Evolutionary conservation across 1,140 invertebrate species (phyloP), one percentile per base, ranked within the genome.

Genomic region (Caerostris extrusa): DNA sequence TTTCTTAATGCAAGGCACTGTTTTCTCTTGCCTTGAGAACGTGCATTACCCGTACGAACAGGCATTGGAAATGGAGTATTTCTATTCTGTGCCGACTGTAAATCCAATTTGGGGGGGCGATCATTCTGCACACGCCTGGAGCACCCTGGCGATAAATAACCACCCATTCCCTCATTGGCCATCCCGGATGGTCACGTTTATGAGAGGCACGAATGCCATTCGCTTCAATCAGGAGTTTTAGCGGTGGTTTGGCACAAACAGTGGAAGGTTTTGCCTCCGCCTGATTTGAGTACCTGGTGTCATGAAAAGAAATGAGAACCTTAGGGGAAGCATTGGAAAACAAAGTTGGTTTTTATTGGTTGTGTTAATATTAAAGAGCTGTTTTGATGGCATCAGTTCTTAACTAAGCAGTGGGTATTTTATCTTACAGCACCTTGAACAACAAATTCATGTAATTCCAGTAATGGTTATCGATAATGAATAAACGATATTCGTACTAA

Each of bases 131-230:
- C 82, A 56, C 5, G 56, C 82, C 82, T 19, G 5, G 56, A 57
- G 82, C 82, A 83, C 82, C n/a, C 34, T 83, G 56, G 56, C 14
- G 53, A 56, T 83, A 83, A 83, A 83, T 83, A 83, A 83, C 12
- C 56, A 5, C 8, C 82, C 53, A 83, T 83, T 83, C 56, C 34
- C 53, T n/a, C 82, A 83, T 83, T 71, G 19, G 67, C 19, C n/a
- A 71, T 71, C 17, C n/a, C 17, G 67, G 67, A 71, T 67, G 61
- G 61, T 67, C 61, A 67, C 61, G 12, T 67, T 67, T 67, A 67
- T 67, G 61, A 67, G 61, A 17, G 61, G n/a, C 17, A 17, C 5
- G 17, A 67, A n/a, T n/a, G n/a, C 61, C 61, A n/a, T 10, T 67
- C 14, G 61, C 61, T 67, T 17, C 61, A 67, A 67, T 67, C 61